Conservation (phyloP, 2,113 vertebrate genomes). For the Austrofundulus limnaeus region DNA sequence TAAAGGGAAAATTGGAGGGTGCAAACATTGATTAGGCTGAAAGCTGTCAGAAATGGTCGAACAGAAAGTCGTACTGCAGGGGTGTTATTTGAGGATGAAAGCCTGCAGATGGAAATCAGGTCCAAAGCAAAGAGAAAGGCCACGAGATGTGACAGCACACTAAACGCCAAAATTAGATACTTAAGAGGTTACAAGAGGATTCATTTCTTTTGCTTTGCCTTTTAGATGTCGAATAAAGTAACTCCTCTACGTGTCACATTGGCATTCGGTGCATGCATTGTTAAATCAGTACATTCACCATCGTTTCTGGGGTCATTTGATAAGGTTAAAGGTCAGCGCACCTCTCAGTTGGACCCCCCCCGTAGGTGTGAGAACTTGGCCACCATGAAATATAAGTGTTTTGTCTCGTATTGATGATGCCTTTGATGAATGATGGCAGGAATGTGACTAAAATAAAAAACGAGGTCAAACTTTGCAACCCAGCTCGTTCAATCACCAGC, state of each 20-base stretch:
- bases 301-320: slow-evolving; percentile 30
- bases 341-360: slow-evolving; percentile 55
- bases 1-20: slow-evolving; percentile 41
- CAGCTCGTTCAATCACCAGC: background rate
- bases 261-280: slow-evolving; percentile 56
- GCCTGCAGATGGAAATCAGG: slow-evolving; percentile 18
- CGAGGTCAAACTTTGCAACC: background rate
- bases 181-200: background rate
- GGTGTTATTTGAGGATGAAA: slow-evolving; percentile 28
- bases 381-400: slow-evolving; percentile 30
- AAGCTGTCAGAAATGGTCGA: slow-evolving; percentile 23
- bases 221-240: slow-evolving; percentile 17
- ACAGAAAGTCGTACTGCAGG: slow-evolving; percentile 16
- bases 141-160: background rate
- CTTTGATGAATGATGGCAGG: slow-evolving; percentile 44
- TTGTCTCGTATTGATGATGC: slow-evolving; percentile 49
- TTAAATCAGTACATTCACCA: slow-evolving; percentile 39
- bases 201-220: slow-evolving; percentile 1
- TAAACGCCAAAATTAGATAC: background rate
- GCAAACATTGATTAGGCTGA: slow-evolving; percentile 23
- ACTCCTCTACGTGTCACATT: slow-evolving; percentile 50
- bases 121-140: slow-evolving; percentile 16
- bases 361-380: slow-evolving; percentile 43
- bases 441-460: slow-evolving; percentile 40
- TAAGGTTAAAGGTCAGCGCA: slow-evolving; percentile 63